A percentile compares a stretch with the other conserved stretches of the same genome.
Evolutionary conservation across 2,113 vertebrate genomes (phyloP).

Genomic region (Apaloderma vittatum): DNA sequence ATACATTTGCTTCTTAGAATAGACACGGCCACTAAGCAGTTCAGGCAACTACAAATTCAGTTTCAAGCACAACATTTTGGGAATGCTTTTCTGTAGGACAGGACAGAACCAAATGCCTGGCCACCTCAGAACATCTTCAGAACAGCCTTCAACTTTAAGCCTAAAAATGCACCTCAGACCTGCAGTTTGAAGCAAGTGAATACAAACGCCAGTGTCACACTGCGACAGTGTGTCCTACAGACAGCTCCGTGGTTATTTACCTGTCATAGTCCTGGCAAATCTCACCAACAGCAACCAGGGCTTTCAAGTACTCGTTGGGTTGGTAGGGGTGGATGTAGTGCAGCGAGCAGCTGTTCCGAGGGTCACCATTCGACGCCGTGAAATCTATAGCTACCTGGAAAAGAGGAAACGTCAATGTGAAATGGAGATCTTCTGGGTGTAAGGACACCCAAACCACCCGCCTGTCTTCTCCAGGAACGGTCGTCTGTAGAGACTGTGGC

Average conservation of each 20-base stretch:
- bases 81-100: not conserved
- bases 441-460: not conserved
- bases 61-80: not conserved
- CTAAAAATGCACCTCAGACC: not conserved
- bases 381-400: conserved; percentile 96
- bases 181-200: not conserved
- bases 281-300: conserved; percentile 95
- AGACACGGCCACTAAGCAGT: not conserved
- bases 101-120: not conserved
- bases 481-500: not conserved
- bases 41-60: not conserved
- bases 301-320: conserved; percentile 98
- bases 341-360: conserved; percentile 95
- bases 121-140: not conserved
- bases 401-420: not conserved
- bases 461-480: not conserved
- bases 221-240: not conserved
- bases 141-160: not conserved
- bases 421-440: not conserved
- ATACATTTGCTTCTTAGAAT: not conserved
- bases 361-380: conserved; percentile 96
- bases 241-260: conserved; percentile 74
- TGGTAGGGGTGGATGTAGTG: conserved; percentile 98
- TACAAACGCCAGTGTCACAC: not conserved
- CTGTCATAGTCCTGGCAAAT: conserved; percentile 99